These are phyloP conservation scores for Trachelus iudaicus DNA, from an alignment of 2,888 invertebrate genomes.

Conservation along the genomic window DNA sequence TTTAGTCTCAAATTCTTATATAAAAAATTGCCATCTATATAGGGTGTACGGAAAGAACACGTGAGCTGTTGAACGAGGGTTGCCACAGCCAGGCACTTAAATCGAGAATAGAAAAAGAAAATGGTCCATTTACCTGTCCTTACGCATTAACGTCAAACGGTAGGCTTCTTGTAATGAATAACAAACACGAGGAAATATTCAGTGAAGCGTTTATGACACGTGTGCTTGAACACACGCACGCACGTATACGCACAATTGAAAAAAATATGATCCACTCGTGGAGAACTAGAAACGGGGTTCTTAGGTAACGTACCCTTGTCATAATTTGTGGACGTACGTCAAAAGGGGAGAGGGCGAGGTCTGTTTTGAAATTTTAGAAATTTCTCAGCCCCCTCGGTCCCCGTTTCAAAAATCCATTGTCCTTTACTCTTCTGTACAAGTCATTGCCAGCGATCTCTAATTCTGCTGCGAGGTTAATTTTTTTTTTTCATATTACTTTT, in stretches of 20 bases:
- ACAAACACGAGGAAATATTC: slow-evolving; percentile 20
- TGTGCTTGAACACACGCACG: neutral
- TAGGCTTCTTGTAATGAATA: slow-evolving; percentile 22
- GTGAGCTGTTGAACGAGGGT: neutral
- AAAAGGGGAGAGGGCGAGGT: neutral
- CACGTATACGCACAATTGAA: neutral
- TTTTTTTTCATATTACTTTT: neutral
- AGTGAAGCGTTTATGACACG: slow-evolving; percentile 10
- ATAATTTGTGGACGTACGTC: neutral
- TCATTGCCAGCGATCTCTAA: neutral
- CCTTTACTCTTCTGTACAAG: neutral
- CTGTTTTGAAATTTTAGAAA: neutral
- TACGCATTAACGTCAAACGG: slow-evolving; percentile 19
- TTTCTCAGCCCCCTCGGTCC: neutral
- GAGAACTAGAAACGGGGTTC: slow-evolving; percentile 12
- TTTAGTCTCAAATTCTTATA: neutral
- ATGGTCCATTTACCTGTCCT: slow-evolving; percentile 25
- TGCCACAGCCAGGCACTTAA: neutral
- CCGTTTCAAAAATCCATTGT: neutral
- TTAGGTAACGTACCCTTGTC: neutral
- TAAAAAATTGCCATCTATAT: neutral
- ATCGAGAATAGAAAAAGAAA: slow-evolving; percentile 4
- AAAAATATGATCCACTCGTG: slow-evolving; percentile 9
- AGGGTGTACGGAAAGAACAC: neutral
- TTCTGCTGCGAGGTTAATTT: neutral